A percentile compares a stretch with the other conserved stretches of the same genome.
Evolutionary conservation across 2,888 invertebrate genomes (phyloP).

Genomic region (Eupithecia dodoneata): DNA sequence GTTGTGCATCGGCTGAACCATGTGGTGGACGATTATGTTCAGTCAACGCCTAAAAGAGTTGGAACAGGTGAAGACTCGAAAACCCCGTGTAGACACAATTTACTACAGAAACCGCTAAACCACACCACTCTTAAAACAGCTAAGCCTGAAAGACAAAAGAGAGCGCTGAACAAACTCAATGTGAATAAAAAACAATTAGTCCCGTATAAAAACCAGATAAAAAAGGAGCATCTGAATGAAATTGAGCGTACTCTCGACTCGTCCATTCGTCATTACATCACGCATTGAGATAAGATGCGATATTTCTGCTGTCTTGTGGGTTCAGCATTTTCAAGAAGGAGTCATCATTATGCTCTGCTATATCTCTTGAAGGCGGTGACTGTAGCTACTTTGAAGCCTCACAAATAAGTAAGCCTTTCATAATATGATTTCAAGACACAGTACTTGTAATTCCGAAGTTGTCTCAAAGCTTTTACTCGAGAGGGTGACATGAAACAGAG

Average conservation of each 20-base stretch:
- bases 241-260: not conserved
- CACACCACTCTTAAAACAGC: not conserved
- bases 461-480: conserved; percentile 3
- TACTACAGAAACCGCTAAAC: not conserved
- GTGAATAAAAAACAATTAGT: not conserved
- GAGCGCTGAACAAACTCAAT: not conserved
- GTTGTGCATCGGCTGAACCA: conserved; percentile 27
- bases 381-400: not conserved
- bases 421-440: not conserved
- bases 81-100: not conserved
- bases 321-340: not conserved
- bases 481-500: not conserved
- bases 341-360: too few relatives aligned
- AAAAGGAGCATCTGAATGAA: not conserved
- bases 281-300: not conserved
- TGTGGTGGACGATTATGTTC: not conserved
- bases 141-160: not conserved
- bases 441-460: conserved; percentile 2
- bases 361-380: too few relatives aligned
- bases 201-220: not conserved
- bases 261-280: not conserved
- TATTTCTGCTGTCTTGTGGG: not conserved
- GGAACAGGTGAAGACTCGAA: not conserved
- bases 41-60: not conserved
- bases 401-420: not conserved